Evolutionary conservation across 2,797 vertebrate genomes (phyloP), one percentile per base, ranked within the genome.

Genomic region (Microctenopoma steveboyesi): DNA sequence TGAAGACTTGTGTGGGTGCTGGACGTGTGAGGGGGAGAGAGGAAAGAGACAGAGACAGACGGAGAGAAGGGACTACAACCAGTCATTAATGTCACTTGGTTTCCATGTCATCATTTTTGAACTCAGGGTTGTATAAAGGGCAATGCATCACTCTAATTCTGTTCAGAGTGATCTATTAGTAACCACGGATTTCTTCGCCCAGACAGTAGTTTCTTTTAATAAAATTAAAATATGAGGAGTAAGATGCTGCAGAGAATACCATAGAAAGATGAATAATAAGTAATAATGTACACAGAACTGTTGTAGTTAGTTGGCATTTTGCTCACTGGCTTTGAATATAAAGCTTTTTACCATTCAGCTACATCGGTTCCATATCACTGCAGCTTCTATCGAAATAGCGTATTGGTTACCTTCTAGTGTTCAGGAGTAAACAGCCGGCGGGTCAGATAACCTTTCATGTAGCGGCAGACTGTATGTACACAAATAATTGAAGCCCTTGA

Each of bases 401-500:
- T 93, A 94, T 93, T 93, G 92, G 95, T 92, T 94, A 95, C 94
- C 93, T 94, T 96, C 94, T 94, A 94, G 95, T 95, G 92, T 92
- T 93, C 85, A 68, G 67, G 92, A 92, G 95, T 95, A 98, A 98
- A 98, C 95, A 97, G 96, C 97, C 96, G 86, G 91, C 86, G 94
- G 96, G 96, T 96, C 96, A 97, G 96, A 96, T 96, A 96, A 96
- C 97, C 97, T 98, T 97, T 97, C 94, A 91, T 97, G 97, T 98
- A 95, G 91, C 91, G 86, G 92, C 93, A 90, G 93, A 92, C 95
- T 96, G 94, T 95, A 95, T 94, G 94, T 95, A 98, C 95, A 98
- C 96, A 97, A 97, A 97, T 98, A 98, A 99, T 97, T 97, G 96
- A 97, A 96, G 96, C 96, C 96, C 96, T 98, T 98, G 98, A 99